Conservation (phyloP, 37 sponge, comb jelly and placozoan species). For the Tethya wilhelma region DNA sequence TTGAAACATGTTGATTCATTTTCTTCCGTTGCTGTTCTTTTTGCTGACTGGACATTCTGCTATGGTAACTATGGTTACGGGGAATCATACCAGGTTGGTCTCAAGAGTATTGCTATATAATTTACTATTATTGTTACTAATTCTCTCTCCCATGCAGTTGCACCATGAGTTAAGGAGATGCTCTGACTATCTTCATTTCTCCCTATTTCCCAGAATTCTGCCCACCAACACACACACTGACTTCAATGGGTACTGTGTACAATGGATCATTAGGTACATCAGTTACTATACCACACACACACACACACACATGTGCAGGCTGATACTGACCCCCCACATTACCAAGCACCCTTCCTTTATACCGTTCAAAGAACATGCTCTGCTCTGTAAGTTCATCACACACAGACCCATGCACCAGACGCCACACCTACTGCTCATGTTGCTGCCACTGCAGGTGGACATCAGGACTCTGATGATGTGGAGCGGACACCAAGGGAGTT, state of each 20-base stretch:
- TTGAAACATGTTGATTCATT: neutral
- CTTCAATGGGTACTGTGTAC: constrained; percentile 13
- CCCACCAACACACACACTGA: neutral
- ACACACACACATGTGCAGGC: neutral
- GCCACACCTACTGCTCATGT: neutral
- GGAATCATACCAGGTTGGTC: constrained; percentile 21
- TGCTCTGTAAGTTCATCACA: constrained; percentile 5
- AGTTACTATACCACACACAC: neutral
- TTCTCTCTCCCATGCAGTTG: too few species aligned
- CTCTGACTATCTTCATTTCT: constrained; percentile 24
- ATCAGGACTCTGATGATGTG: too few species aligned
- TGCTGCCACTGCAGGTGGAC: too few species aligned
- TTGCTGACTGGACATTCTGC: constrained; percentile 7
- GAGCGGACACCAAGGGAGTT: too few species aligned
- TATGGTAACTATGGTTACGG: constrained; percentile 22
- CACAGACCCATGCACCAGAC: too few species aligned
- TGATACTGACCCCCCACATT: constrained; percentile 11
- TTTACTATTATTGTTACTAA: neutral
- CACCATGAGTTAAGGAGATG: neutral
- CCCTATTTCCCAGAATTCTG: constrained; percentile 2
- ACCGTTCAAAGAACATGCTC: constrained; percentile 1
- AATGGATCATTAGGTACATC: too few species aligned
- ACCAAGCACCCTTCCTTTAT: constrained; percentile 24
- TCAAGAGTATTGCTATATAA: neutral
- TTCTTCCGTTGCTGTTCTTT: neutral